Evolutionary conservation across 1,140 invertebrate species (phyloP).

Genomic region (Triops longicaudatus): DNA sequence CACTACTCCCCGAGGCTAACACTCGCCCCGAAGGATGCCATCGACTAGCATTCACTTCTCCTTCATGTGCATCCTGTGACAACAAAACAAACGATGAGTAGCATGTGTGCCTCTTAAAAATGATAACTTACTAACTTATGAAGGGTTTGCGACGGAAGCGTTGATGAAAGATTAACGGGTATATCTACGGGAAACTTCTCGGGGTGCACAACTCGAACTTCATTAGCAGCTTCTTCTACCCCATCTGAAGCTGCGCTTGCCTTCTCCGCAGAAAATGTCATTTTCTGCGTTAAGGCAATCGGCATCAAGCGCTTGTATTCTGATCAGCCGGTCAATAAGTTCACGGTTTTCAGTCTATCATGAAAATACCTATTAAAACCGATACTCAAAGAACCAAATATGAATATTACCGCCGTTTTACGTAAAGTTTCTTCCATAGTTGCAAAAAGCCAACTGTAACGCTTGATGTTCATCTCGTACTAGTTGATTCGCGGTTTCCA

Average conservation of each 20-base stretch:
- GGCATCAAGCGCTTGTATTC: constrained; percentile 85
- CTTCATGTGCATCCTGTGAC: constrained; percentile 82
- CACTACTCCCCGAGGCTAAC: constrained; percentile 84
- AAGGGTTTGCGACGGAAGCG: constrained; percentile 55
- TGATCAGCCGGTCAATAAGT: constrained; percentile 76
- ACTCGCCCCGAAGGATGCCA: constrained; percentile 77
- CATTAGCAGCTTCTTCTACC: constrained; percentile 83
- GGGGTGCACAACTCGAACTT: constrained; percentile 35
- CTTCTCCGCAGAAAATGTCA: constrained; percentile 61
- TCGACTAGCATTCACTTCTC: constrained; percentile 85
- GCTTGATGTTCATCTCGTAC: constrained; percentile 91
- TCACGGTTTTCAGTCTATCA: constrained; percentile 81
- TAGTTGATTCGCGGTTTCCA: constrained; percentile 74
- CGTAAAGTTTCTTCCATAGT: constrained; percentile 81
- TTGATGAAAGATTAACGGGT: constrained; percentile 28
- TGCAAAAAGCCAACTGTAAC: constrained; percentile 77
- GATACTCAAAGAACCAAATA: constrained; percentile 24
- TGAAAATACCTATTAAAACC: constrained; percentile 22
- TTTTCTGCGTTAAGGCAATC: constrained; percentile 91
- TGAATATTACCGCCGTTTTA: constrained; percentile 62
- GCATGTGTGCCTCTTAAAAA: constrained; percentile 22
- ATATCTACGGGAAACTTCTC: constrained; percentile 15
- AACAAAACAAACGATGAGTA: background rate
- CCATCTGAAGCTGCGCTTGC: constrained; percentile 36
- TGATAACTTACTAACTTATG: constrained; percentile 62